These are phyloP conservation scores for Gulo gulo DNA, from an alignment of 2,113 vertebrate species.

Conservation along the genomic window DNA sequence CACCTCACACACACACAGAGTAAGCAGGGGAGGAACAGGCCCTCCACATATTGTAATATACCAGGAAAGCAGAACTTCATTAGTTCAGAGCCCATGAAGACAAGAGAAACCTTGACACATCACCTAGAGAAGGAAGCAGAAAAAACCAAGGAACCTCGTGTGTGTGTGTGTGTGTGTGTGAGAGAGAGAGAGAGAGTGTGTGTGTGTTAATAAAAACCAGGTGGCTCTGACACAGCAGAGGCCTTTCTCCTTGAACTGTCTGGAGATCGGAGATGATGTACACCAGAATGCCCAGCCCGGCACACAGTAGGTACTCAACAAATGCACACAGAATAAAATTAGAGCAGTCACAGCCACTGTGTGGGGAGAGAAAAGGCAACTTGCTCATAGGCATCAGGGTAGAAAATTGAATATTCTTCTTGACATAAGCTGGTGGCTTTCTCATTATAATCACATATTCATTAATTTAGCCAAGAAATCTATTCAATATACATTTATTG, in stretches of 20 bases:
- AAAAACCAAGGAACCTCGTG: not conserved
- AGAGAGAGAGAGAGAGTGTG: too few relatives aligned
- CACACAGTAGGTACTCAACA: not conserved
- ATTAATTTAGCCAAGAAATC: not conserved
- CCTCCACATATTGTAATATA: not conserved
- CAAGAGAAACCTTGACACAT: not conserved
- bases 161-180: not conserved
- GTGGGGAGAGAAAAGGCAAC: not conserved
- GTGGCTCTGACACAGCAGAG: not conserved
- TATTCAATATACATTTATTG: not conserved
- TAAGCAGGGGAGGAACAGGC: not conserved
- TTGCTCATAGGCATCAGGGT: not conserved
- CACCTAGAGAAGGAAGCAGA: not conserved
- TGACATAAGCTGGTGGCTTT: not conserved
- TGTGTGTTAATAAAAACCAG: not conserved
- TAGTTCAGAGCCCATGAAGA: not conserved
- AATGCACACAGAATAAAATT: not conserved
- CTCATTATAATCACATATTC: not conserved
- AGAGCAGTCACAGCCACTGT: not conserved
- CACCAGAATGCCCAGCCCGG: not conserved
- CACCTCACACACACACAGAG: not conserved
- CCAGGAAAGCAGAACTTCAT: not conserved
- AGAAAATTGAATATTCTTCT: conserved; percentile 21
- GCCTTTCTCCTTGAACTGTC: not conserved
- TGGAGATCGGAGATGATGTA: not conserved